Conservation (phyloP, 2,888 invertebrate genomes). For the Ectemnius lituratus region DNA sequence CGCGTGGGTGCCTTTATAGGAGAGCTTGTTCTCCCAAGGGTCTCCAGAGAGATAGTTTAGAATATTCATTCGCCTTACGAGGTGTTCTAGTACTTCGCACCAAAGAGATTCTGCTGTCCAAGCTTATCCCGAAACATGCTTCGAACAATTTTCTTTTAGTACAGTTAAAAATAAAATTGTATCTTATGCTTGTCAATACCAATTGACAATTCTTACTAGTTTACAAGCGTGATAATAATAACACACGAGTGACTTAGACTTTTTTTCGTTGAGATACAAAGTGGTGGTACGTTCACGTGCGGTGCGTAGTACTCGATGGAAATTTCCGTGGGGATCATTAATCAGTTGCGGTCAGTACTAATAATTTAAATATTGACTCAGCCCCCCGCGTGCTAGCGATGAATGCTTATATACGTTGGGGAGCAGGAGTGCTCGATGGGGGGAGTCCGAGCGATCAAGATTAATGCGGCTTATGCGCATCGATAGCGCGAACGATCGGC, state of each 20-base stretch:
- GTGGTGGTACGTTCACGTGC: too few relatives aligned
- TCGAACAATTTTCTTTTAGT: too few relatives aligned
- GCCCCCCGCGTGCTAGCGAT: constrained; percentile 49
- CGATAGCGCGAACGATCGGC: constrained; percentile 65
- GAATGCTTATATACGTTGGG: constrained; percentile 38
- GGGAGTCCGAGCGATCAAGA: constrained; percentile 65
- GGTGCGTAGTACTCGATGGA: too few relatives aligned
- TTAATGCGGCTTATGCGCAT: constrained; percentile 70
- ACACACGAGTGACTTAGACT: too few relatives aligned
- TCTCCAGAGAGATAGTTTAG: not conserved
- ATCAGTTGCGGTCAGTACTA: constrained; percentile 65
- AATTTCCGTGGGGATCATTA: constrained; percentile 47
- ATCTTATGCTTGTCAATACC: too few relatives aligned
- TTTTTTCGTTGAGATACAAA: too few relatives aligned
- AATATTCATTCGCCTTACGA: constrained; percentile 1
- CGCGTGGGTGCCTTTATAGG: constrained; percentile 45
- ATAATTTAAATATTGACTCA: constrained; percentile 74
- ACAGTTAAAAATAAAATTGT: too few relatives aligned
- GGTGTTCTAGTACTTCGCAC: not conserved
- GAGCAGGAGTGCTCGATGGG: constrained; percentile 60
- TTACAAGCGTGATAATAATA: too few relatives aligned
- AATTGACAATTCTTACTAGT: too few relatives aligned
- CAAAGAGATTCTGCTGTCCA: not conserved
- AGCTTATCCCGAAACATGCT: not conserved
- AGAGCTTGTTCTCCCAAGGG: constrained; percentile 13